A percentile compares a stretch with the other conserved stretches of the same genome.
Conservation (phyloP, 2,113 vertebrate genomes). For the Microcebus griseorufus region DNA sequence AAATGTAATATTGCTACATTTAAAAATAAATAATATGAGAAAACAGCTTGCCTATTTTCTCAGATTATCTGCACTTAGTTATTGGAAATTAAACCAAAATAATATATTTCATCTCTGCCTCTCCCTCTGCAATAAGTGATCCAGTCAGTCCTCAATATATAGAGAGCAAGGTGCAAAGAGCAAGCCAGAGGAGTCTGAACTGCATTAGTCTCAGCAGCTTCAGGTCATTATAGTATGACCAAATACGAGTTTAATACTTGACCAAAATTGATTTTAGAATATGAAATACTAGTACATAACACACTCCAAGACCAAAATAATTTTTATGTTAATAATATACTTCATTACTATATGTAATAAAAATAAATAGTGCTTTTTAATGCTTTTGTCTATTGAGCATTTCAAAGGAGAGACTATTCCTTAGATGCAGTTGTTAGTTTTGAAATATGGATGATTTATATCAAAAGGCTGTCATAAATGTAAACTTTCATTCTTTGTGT, state of each 20-base stretch:
- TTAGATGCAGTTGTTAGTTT: not conserved
- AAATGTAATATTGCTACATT: not conserved
- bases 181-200: not conserved
- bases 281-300: not conserved
- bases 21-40: not conserved
- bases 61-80: conserved; percentile 11
- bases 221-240: not conserved
- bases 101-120: not conserved
- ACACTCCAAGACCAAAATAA: not conserved
- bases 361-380: conserved; percentile 33
- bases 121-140: not conserved
- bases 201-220: not conserved
- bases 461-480: conserved; percentile 35
- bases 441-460: conserved; percentile 22
- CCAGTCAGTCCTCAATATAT: not conserved
- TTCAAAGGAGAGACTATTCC: not conserved
- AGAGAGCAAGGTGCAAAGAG: not conserved
- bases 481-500: conserved; percentile 54
- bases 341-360: not conserved
- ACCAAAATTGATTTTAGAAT: conserved; percentile 20
- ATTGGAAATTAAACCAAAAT: conserved; percentile 19
- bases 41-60: conserved; percentile 32
- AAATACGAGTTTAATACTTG: not conserved
- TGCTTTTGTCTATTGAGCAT: conserved; percentile 21
- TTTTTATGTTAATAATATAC: not conserved